These are phyloP conservation scores for Calyptommatus sinebrachiatus DNA, from an alignment of 2,113 vertebrate species.

Conservation along the genomic window DNA sequence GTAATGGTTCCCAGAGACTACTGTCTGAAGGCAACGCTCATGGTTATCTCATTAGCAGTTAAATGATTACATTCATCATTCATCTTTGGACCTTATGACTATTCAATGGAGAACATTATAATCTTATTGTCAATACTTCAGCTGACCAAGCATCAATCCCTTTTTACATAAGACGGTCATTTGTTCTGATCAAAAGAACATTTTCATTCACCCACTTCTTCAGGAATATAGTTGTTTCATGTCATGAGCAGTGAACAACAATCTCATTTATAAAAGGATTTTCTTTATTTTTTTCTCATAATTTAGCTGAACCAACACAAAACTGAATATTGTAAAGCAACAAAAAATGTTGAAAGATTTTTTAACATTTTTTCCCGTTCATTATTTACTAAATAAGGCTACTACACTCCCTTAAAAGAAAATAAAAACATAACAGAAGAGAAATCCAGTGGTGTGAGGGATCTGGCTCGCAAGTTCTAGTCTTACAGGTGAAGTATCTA, in stretches of 20 bases:
- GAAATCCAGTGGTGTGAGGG: conserved; percentile 56
- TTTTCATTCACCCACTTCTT: background rate
- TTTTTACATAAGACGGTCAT: background rate
- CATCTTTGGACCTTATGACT: background rate
- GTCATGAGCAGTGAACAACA: conserved; percentile 69
- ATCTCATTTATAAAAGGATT: conserved; percentile 77
- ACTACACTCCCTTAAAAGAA: conserved; percentile 51
- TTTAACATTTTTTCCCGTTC: conserved; percentile 40
- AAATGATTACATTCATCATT: background rate
- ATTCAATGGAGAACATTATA: background rate
- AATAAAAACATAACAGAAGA: conserved; percentile 51
- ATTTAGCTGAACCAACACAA: conserved; percentile 84
- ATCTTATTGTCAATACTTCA: background rate
- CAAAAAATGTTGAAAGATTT: conserved; percentile 70
- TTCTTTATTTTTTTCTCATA: conserved; percentile 86
- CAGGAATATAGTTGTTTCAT: conserved; percentile 35
- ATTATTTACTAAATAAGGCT: conserved; percentile 67
- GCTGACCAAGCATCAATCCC: background rate
- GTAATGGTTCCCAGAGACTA: background rate
- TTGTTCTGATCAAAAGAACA: background rate
- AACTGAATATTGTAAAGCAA: conserved; percentile 78
- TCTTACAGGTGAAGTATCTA: conserved; percentile 58
- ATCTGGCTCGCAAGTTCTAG: conserved; percentile 62
- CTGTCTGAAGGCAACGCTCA: background rate
- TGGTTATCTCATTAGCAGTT: no score